phyloP scores from a whole-genome alignment of 1,140 invertebrate species.

The Chironomus tepperi region DNA sequence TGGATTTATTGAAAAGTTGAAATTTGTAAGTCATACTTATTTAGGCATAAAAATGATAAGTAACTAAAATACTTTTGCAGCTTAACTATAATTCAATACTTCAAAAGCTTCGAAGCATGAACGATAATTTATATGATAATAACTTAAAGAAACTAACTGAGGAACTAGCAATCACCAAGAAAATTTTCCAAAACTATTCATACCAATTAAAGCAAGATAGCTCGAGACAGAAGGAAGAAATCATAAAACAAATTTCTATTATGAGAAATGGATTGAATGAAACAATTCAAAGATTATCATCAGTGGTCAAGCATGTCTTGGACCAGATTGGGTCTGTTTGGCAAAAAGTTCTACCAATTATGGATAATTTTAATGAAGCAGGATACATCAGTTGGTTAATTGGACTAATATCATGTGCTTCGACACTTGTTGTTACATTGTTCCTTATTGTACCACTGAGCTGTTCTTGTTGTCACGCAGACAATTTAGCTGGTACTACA shows the following conservation, averaged over 20 bases:
- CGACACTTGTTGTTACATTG: conserved; percentile 33
- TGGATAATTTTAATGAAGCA: background rate
- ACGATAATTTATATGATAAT: background rate
- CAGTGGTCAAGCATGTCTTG: background rate
- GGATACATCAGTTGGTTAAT: conserved; percentile 32
- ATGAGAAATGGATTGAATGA: background rate
- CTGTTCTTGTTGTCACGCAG: conserved; percentile 46
- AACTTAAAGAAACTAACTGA: background rate
- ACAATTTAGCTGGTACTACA: conserved; percentile 44
- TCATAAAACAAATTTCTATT: background rate
- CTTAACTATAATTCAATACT: background rate
- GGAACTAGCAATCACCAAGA: background rate
- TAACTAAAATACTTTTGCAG: background rate
- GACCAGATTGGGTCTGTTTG: background rate
- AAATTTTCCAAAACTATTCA: background rate
- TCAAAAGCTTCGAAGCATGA: background rate
- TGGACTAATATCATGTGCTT: conserved; percentile 35
- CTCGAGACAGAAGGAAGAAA: background rate
- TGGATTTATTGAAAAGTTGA: conserved; percentile 40
- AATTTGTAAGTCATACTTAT: conserved; percentile 38
- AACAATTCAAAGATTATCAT: background rate
- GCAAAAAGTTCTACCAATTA: background rate
- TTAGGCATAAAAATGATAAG: background rate
- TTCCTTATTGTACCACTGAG: conserved; percentile 38
- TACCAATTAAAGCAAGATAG: background rate